These are phyloP conservation scores for Tachuris rubrigastra DNA, from an alignment of 2,113 vertebrate species.

Conservation along the genomic window DNA sequence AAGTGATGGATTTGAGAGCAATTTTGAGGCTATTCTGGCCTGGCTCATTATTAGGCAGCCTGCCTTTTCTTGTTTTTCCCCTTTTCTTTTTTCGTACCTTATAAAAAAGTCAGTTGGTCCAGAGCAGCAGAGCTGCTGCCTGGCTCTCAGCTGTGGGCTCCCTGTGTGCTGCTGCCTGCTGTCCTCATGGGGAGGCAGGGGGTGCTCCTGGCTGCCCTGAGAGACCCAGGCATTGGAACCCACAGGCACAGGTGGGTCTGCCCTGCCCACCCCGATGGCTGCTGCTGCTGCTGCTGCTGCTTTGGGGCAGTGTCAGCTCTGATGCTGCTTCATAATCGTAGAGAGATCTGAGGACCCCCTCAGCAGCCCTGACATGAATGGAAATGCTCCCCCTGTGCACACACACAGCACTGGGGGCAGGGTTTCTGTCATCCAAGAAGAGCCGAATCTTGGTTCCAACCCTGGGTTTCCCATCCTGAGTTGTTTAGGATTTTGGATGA, in stretches of 20 bases:
- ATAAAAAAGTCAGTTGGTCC: not conserved
- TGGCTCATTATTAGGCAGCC: not conserved
- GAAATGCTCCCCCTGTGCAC: fast-evolving
- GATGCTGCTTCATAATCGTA: not conserved
- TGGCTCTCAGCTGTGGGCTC: fast-evolving
- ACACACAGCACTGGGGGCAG: fast-evolving
- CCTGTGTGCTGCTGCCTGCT: not conserved
- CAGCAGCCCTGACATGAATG: not conserved
- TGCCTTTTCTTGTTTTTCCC: fast-evolving
- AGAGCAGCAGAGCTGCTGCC: not conserved
- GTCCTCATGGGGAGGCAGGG: fast-evolving
- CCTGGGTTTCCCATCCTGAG: fast-evolving
- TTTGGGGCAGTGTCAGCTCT: not conserved
- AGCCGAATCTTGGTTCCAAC: not conserved
- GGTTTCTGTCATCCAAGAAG: not conserved
- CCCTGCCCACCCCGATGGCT: not conserved
- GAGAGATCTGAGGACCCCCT: not conserved
- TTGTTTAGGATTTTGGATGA: not conserved
- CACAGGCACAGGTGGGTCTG: fast-evolving
- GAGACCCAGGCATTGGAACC: not conserved
- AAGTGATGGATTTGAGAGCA: not conserved
- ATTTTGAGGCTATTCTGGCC: not conserved
- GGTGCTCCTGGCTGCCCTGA: not conserved
- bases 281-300: not conserved
- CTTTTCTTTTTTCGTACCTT: no score